Evolutionary conservation across 2,797 vertebrate species (phyloP), one percentile per base, ranked within the genome.

Genomic region (Podarcis lilfordi): DNA sequence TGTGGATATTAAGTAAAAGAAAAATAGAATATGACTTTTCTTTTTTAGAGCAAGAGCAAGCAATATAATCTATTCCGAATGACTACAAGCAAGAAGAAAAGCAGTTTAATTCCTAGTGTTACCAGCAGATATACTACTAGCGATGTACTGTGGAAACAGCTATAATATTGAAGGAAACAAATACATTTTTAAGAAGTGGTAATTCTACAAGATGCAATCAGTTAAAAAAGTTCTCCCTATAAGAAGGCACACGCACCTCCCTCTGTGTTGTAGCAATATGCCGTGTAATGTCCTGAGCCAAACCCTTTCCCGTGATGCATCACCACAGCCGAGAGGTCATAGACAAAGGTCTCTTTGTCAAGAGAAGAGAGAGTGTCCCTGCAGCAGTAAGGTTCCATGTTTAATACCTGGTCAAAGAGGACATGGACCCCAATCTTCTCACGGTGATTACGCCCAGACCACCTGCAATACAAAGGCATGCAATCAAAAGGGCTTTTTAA

Each of bases 301-400:
- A 99, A 99, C 92, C 99, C 99, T 98, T 99, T 99, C 88, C 99
- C 99, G 91, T 99, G 99, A 95, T 99, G 99, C 99, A 99, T 99
- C 95, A 99, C 99, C 93, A 99, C 99, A 94, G 99, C 99, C 92
- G 99, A 99, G 96, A 99, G 98, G 98, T 99, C 99, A 92, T 99
- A 99, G 94, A 98, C 98, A 97, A 97, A 99, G 96, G 97, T 98
- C 90, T 98, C 98, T 94, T 98, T 97, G 97, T 98, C 98, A 92
- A 97, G 98, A 89, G 97, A 97, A 96, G 98, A 97, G 96, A 97
- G 96, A 74, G 97, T 97, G 96, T 98, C 98, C 93, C 98, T 97
- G 98, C 98, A 98, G 98, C 98, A 99, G 97, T 98, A 99, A 80
- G 99, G 98, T 97, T 98, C 98, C 98, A 99, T 99, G 98, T 99